Conservation (phyloP, 2,113 vertebrate species). For the Muntiacus reevesi region DNA sequence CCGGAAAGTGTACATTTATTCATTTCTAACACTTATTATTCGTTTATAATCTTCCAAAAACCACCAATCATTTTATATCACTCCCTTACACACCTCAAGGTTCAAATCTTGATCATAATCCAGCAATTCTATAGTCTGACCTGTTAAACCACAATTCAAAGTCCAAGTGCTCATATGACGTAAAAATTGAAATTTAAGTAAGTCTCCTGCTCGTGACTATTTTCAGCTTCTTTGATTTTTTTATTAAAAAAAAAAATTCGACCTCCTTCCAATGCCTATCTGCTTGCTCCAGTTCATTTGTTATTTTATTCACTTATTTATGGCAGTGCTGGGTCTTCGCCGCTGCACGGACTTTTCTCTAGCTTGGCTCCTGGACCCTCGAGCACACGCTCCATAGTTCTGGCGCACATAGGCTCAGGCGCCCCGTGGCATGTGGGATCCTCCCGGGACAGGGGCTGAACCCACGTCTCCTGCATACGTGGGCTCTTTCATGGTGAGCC, state of each 20-base stretch:
- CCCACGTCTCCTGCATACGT: neutral
- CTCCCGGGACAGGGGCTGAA: neutral
- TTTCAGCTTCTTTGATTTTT: neutral
- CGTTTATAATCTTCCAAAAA: neutral
- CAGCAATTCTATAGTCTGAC: neutral
- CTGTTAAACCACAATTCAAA: constrained; percentile 22
- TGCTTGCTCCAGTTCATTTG: neutral
- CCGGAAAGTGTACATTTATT: neutral
- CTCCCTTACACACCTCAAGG: neutral
- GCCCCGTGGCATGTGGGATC: neutral
- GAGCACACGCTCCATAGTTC: neutral
- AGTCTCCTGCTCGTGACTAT: neutral
- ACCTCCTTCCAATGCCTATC: neutral
- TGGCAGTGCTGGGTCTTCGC: neutral
- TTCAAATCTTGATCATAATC: neutral
- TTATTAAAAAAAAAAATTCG: neutral
- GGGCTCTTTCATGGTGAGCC: neutral
- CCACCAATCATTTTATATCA: neutral
- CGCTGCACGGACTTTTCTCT: neutral
- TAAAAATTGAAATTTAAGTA: constrained; percentile 15
- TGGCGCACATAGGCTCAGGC: neutral
- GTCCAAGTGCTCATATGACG: neutral
- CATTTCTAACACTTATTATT: constrained; percentile 40
- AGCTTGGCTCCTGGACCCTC: neutral
- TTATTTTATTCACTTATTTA: neutral